Percentiles rank a stretch among this genome's conserved stretches.
These are phyloP conservation scores for Eudiplozoon nipponicum DNA, from an alignment of 2,888 invertebrate genomes.

Conservation along the genomic window DNA sequence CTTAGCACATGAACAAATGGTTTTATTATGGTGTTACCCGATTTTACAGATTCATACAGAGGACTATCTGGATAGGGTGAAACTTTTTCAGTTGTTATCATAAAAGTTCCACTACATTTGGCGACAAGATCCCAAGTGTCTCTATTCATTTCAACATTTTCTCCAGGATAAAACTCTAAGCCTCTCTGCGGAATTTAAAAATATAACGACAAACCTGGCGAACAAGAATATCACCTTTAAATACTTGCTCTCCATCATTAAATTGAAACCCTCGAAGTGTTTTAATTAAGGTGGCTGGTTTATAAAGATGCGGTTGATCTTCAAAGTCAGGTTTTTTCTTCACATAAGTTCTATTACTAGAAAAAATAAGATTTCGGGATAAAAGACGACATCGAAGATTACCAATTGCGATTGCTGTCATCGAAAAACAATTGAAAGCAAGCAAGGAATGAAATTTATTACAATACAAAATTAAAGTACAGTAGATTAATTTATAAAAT, in stretches of 20 bases:
- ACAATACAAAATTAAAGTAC: no score
- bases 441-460: no score
- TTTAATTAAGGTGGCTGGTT: background rate
- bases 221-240: constrained; percentile 7
- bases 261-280: constrained; percentile 5
- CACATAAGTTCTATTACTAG: no score
- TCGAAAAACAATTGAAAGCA: no score
- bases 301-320: background rate
- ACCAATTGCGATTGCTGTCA: no score
- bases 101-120: background rate
- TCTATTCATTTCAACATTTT: constrained; percentile 3
- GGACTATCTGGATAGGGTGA: constrained; percentile 8
- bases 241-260: constrained; percentile 9
- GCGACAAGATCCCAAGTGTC: background rate
- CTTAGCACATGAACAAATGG: constrained; percentile 7
- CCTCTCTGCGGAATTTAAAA: constrained; percentile 2
- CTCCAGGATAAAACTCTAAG: constrained; percentile 8
- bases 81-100: constrained; percentile 5
- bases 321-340: constrained; percentile 2
- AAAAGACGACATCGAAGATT: no score
- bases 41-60: constrained; percentile 2
- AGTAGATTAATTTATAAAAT: no score
- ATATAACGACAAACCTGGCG: background rate
- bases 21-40: background rate
- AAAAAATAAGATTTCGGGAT: no score